Evolutionary conservation across 2,888 invertebrate species (phyloP), one percentile per base, ranked within the genome.

Genomic region (Ethmia dodecea): DNA sequence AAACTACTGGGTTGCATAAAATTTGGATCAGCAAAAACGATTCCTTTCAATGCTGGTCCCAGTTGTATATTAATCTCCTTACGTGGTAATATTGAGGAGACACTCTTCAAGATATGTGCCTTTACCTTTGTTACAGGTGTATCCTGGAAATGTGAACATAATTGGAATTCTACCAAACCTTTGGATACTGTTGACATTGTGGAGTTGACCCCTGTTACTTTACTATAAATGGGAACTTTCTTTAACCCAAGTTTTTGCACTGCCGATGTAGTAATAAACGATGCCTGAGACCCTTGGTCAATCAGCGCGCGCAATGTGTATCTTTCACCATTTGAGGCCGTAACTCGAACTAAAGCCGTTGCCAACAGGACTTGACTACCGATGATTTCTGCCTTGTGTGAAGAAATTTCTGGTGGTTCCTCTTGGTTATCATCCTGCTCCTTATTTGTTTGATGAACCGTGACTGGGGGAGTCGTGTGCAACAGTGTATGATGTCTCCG

Each of bases 271-370:
- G 45, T 46, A 0, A 53, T 25, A 38, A 50, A 50, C 1, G 49
- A 48, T 0, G 44, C 42, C 31, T 46, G 24, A 4, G 49, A 49
- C 1, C 53, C 47, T 30, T 42, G 47, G 28, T 47, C 48, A 2
- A 51, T 5, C 20, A 51, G 34, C 1, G 42, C 40, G 15, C 47
- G 18, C 10, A 40, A 3, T 3, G 15, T 11, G n/a, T 25, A 33
- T 16, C 1, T 18, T 6, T 22, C 26, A 5, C 42, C 44, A 29
- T 35, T 40, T 25, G 1, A n/a, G 29, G 28, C 14, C 4, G 12
- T 11, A 1, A 11, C 14, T 5, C 22, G 29, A 1, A 41, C 31
- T n/a, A 35, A 1, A 3, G 41, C 37, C 5, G 41, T 41, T 1
- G 41, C 37, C 8, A 41, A 8, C 4, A 41, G 20, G 1, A 34